phyloP scores from a whole-genome alignment of 2,888 invertebrate genomes.

The Fissipunctia ypsillon region DNA sequence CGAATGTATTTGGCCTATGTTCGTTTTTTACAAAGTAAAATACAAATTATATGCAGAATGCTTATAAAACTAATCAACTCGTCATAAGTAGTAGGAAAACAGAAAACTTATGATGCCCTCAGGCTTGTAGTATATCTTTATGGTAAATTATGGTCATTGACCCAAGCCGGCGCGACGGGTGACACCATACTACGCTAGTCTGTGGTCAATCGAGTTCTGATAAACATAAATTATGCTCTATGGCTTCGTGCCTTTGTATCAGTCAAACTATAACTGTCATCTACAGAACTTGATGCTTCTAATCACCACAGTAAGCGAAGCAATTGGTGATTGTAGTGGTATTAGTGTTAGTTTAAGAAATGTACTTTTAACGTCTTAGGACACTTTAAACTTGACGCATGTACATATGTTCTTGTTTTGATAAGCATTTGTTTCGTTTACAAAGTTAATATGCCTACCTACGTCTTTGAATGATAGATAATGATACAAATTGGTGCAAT shows the following conservation, averaged over 20 bases:
- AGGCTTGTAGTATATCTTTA: slow-evolving; percentile 44
- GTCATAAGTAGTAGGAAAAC: slow-evolving; percentile 36
- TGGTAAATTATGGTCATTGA: slow-evolving; percentile 53
- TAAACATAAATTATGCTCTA: slow-evolving; percentile 38
- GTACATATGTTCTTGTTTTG: background rate
- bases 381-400: background rate
- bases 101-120: slow-evolving; percentile 29
- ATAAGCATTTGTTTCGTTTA: background rate
- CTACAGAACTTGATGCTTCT: background rate
- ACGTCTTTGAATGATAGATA: no score
- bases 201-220: slow-evolving; percentile 39
- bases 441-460: no score
- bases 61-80: slow-evolving; percentile 13
- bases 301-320: background rate
- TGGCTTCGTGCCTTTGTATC: slow-evolving; percentile 1
- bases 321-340: background rate
- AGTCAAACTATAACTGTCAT: background rate
- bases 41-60: background rate
- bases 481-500: no score
- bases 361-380: background rate
- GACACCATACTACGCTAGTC: slow-evolving; percentile 41
- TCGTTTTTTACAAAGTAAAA: background rate
- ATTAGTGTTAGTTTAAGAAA: background rate
- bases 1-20: background rate
- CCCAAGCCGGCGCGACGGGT: slow-evolving; percentile 12